Evolutionary conservation across 1,140 invertebrate genomes (phyloP).

Genomic region (Caenorhabditis inopinata): DNA sequence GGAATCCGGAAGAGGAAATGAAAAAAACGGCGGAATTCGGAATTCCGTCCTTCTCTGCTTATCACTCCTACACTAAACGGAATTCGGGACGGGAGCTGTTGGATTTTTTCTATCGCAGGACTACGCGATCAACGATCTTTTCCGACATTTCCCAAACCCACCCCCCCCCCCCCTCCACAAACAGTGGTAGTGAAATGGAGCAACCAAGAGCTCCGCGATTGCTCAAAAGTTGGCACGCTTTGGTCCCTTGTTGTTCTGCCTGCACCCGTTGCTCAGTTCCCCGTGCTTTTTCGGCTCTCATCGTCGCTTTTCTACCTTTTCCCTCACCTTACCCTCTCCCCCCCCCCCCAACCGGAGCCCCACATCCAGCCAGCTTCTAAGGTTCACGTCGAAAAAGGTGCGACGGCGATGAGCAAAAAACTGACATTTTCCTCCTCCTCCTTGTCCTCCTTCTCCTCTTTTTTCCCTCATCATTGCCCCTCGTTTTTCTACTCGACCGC

Average conservation of each 20-base stretch:
- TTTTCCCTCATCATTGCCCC: neutral
- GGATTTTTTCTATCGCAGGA: too few relatives aligned
- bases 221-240: neutral
- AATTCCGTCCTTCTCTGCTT: too few relatives aligned
- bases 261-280: neutral
- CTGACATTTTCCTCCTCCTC: neutral
- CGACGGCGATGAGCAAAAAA: neutral
- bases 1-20: too few relatives aligned
- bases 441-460: neutral
- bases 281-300: neutral
- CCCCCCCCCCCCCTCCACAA: too few relatives aligned
- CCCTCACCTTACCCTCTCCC: neutral
- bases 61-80: too few relatives aligned
- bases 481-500: conserved; percentile 10
- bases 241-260: neutral
- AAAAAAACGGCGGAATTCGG: too few relatives aligned
- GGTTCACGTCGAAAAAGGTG: neutral
- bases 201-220: neutral
- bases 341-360: neutral
- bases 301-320: neutral
- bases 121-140: too few relatives aligned
- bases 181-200: too few relatives aligned
- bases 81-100: too few relatives aligned
- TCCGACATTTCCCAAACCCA: too few relatives aligned
- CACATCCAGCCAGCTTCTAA: too few relatives aligned